Evolutionary conservation across 2,797 vertebrate species (phyloP).

Genomic region (Anisognathus igniventris): DNA sequence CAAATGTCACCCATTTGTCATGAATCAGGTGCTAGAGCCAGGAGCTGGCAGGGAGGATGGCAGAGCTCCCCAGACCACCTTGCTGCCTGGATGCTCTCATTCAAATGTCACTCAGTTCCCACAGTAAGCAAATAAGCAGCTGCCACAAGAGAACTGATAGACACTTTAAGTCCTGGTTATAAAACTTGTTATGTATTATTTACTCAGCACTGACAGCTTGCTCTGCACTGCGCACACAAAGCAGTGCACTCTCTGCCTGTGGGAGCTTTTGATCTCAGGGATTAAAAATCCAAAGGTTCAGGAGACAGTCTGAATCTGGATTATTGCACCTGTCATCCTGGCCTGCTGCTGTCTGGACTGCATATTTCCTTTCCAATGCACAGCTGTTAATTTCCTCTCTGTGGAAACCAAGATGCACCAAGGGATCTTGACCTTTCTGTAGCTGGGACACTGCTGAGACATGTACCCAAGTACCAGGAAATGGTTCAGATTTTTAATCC

Average conservation of each 20-base stretch:
- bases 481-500: background rate
- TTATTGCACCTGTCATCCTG: background rate
- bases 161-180: background rate
- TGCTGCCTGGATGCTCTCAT: background rate
- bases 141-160: background rate
- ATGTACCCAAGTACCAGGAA: background rate
- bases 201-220: conserved; percentile 13
- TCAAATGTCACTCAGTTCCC: background rate
- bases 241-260: accelerated
- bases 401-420: background rate
- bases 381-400: background rate
- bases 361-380: background rate
- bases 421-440: background rate
- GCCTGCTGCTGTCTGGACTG: background rate
- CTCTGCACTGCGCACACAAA: background rate
- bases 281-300: background rate
- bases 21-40: background rate
- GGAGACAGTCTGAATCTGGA: background rate
- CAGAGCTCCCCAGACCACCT: background rate
- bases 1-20: background rate
- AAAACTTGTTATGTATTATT: conserved; percentile 52
- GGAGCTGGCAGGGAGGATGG: background rate
- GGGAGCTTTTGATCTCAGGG: background rate
- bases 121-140: conserved; percentile 18
- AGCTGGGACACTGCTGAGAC: background rate